Base-by-base conservation (phyloP, 2,797 vertebrate genomes). In the Clarias pachynema region DNA sequence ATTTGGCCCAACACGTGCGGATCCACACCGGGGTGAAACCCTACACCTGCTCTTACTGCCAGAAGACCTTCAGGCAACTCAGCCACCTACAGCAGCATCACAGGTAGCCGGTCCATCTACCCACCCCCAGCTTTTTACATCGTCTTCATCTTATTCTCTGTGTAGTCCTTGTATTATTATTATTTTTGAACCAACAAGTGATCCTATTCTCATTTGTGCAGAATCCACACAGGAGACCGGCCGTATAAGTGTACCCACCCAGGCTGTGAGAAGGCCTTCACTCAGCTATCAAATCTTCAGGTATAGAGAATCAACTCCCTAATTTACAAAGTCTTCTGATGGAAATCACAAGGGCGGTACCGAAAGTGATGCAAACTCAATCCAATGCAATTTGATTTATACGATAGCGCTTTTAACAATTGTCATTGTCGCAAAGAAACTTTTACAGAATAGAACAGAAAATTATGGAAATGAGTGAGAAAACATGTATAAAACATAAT, bases 11-110 rank as follows among this genome's bases (percentile, higher is more conserved):
- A 92, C 98, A 99, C 92, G 90, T 99, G 91, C 98, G 98, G 86
- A 99, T 99, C 93, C 98, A 99, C 94, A 99, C 98, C 0, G 98
- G 98, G 89, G 97, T 97, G 91, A 99, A 99, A 94, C 98, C 98
- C 84, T 99, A 99, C 94, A 95, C 96, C 90, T 99, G 98, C 95
- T 95, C 95, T 89, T 99, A 94, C 93, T 99, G 98, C 94, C 96
- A 99, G 93, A 99, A 99, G 93, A 94, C 95, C 92, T 99, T 99
- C 95, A 97, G 98, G 94, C 98, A 99, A 93, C 98, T 98, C 95
- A 99, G 98, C 95, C 98, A 99, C 96, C 96, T 99, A 92, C 98
- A 99, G 96, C 98, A 99, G 93, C 98, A 99, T 96, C 98, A 97
- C 96, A 97, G 98, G 98, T 98, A 95, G 96, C 31, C 8, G 70